Base-by-base conservation (phyloP, 2,888 invertebrate genomes). In the Drosophila infuscata region DNA sequence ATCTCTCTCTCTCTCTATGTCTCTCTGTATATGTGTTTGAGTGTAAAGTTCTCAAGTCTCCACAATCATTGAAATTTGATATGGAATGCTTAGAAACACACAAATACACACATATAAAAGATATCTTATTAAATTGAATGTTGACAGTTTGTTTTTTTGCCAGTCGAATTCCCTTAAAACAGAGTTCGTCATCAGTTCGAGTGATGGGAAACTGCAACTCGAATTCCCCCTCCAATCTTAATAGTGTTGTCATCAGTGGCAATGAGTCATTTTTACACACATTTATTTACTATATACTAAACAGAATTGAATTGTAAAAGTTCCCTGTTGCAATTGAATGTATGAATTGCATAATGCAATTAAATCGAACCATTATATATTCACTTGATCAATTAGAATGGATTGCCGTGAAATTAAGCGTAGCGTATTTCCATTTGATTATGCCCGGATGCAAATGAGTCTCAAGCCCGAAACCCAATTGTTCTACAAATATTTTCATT, bases 331-430 rank as follows among this genome's bases (percentile, higher is more conserved):
- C 58, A 81, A 83, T 77, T 46, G 54, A 52, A 33, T 48, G 57
- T 29, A 54, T 51, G 65, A 59, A 82, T 87, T 79, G 75, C 74
- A 65, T 70, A 84, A 83, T 79, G 70, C 81, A 80, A 70, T 82
- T 77, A 60, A 82, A 84, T 57, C 74, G 68, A 81, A 49, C 36
- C 63, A 79, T 89, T 90, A 85, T 76, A 60, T 67, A 58, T 33
- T 25, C 56, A 49, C 54, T 56, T 43, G 52, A 43, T 57, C 70
- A 58, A 81, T 81, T 65, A 52, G 71, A 64, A 74, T 70, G 74
- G 70, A 74, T 61, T 36, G 56, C 68, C 66, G 11, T 76, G 60
- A 60, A 65, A 66, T 68, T 46, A 53, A 61, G 52, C 54, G 15
- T 15, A 35, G 41, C 51, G 61, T 61, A 61, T 67, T 75, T 54